Evolutionary conservation across 2,797 vertebrate genomes (phyloP), one percentile per base, ranked within the genome.

Genomic region (Lateolabrax maculatus): DNA sequence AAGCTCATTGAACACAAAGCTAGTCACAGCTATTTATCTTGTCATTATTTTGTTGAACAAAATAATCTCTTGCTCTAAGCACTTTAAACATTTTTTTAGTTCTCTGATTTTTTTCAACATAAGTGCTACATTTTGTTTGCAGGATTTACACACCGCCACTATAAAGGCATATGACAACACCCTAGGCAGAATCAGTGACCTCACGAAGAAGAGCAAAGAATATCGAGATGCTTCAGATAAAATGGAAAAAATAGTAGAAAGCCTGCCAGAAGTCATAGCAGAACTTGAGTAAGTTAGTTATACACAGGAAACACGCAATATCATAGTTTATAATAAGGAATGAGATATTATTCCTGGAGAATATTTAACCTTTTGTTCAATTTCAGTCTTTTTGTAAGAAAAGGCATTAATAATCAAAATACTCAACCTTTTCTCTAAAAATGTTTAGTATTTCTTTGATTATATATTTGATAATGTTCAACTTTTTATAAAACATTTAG

Each of bases 201-300:
- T 93, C 1, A 80, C 15, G 1, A 80, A 81, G 37, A 55, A 87
- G 89, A 80, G 72, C 52, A 12, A 80, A 51, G 81, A 95, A 71
- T 84, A 93, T 77, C 85, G 37, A 75, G 37, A 80, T 5, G 90
- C 90, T 58, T 89, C 89, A 39, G 83, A 89, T n/a, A 34, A 56
- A 61, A 93, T 94, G 79, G 81, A 95, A 81, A 77, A 73, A 63
- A 68, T 37, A 2, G 46, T 85, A 57, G 67, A 87, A 69, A 81
- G 36, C 21, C 67, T 85, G 83, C 84, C 89, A 60, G 91, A 90
- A 25, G 49, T 65, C 77, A 86, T 92, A 31, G 52, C 31, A 55
- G 81, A 90, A 61, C 91, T 96, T 63, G 60, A 89, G 95, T 96
- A 92, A 94, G 94, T 79, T 73, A 37, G 23, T 53, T 55, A 29